Evolutionary conservation across 2,888 invertebrate genomes (phyloP), one percentile per base, ranked within the genome.

Genomic region (Disparrhopalites patrizii): DNA sequence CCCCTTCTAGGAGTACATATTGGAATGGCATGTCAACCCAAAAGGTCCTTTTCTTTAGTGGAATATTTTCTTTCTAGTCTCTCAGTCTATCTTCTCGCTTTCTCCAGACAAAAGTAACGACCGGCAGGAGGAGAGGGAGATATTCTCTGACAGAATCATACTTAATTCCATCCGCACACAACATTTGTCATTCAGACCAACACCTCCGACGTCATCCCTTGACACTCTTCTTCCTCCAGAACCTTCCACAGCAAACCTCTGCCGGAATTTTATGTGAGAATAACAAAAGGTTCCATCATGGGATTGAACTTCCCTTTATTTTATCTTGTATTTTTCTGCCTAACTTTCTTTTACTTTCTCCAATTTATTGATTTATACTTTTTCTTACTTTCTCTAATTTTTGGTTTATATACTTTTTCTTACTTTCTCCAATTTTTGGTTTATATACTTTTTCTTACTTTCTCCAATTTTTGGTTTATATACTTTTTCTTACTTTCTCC

Each of bases 81-180:
- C n/a, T n/a, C n/a, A n/a, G n/a, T n/a, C n/a, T n/a, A n/a, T n/a
- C n/a, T n/a, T n/a, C n/a, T n/a, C n/a, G n/a, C n/a, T n/a, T n/a
- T n/a, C n/a, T n/a, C n/a, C n/a, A n/a, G n/a, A n/a, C n/a, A n/a
- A n/a, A n/a, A n/a, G n/a, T n/a, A n/a, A n/a, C n/a, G n/a, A n/a
- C n/a, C n/a, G n/a, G 43, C 5, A 15, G n/a, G 43, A 43, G 43
- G n/a, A 43, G n/a, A n/a, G 43, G 43, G 20, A 43, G 43, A 43
- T 43, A 43, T 43, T 43, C n/a, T n/a, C 43, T 43, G 56, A 56
- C 36, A 56, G 56, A 36, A 33, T 56, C 56, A 56, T 50, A 28
- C 28, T 61, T 61, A 61, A 61, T 61, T 61, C 60, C 50, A 50
- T 61, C 33, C 60, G 31, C 60, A 61, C 60, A 50, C 60, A 40